Evolutionary conservation across 2,113 vertebrate genomes (phyloP).

Genomic region (Amphiprion ocellaris): DNA sequence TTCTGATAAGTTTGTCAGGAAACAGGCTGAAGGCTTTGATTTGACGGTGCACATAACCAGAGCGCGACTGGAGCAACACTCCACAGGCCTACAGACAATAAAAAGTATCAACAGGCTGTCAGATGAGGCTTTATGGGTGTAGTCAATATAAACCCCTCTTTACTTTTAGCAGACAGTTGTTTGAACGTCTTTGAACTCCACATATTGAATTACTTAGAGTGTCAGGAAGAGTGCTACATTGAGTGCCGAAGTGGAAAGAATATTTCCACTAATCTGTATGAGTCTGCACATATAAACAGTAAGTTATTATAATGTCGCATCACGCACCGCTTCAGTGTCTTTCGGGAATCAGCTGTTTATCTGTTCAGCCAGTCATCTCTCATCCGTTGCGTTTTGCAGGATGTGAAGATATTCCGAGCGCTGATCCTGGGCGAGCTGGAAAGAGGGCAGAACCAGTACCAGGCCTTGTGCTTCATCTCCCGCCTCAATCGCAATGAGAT

Average conservation of each 20-base stretch:
- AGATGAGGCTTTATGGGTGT: constrained; percentile 50
- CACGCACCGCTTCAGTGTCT: constrained; percentile 6
- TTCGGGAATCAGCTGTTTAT: constrained; percentile 45
- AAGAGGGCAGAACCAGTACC: constrained; percentile 96
- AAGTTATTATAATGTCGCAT: constrained; percentile 31
- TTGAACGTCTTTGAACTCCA: constrained; percentile 59
- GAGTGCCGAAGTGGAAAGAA: constrained; percentile 45
- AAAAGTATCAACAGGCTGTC: constrained; percentile 64
- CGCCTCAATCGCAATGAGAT: constrained; percentile 94
- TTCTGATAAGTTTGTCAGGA: constrained; percentile 28
- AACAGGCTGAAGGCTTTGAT: constrained; percentile 33
- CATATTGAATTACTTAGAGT: constrained; percentile 61
- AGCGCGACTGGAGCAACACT: constrained; percentile 11
- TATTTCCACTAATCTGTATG: constrained; percentile 44
- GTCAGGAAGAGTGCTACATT: constrained; percentile 51
- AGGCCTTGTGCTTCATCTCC: constrained; percentile 94
- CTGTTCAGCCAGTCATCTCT: constrained; percentile 35
- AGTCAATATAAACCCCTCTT: constrained; percentile 49
- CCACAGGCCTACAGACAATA: constrained; percentile 48
- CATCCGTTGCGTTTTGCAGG: constrained; percentile 79
- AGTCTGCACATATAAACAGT: constrained; percentile 41
- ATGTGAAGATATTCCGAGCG: constrained; percentile 97
- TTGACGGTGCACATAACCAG: constrained; percentile 56
- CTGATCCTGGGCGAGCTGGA: constrained; percentile 97
- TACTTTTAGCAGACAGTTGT: constrained; percentile 55